Evolutionary conservation across 1,140 invertebrate genomes (phyloP), one percentile per base, ranked within the genome.

Genomic region (Anastatus disparis): DNA sequence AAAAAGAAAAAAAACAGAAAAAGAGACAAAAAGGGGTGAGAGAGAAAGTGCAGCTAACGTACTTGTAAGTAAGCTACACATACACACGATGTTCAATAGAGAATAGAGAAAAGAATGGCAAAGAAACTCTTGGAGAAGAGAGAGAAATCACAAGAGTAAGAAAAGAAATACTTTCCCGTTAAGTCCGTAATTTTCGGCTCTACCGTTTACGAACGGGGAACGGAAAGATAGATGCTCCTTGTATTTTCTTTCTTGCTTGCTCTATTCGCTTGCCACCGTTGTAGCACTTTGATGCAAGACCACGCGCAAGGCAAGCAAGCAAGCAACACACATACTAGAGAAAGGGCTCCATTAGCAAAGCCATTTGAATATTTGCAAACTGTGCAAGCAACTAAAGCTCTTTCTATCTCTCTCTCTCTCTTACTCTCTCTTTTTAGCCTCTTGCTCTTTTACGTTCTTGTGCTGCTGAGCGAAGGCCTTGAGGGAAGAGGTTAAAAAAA

Each of bases 331-430:
- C 35, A 70, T 73, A 12, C 12, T 20, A 27, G 67, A 58, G 63
- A 74, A 71, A 76, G 72, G 76, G 76, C 76, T 81, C 84, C 84
- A 84, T 84, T 85, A 84, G 82, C 71, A 76, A 72, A 79, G 76
- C 81, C 82, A 85, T 84, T 84, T 84, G 82, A 84, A 84, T 84
- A 84, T 84, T 84, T 84, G 84, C 84, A 83, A 84, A 84, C 78
- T 6, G 80, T 76, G 80, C 78, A 76, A 78, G 78, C 76, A 72
- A 76, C 75, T n/a, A n/a, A n/a, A n/a, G 74, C 62, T 68, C 70
- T 56, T 2, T 10, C 22, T 35, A 35, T 10, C 6, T 29, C 27
- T 12, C 17, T 48, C 26, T 17, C 13, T n/a, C 26, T 8, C 40
- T 4, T 1, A 20, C 27, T 3, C 42, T 3, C 29, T 6, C 27